These are phyloP conservation scores for Neuroscelio doddi DNA, from an alignment of 2,888 invertebrate species.

Conservation along the genomic window DNA sequence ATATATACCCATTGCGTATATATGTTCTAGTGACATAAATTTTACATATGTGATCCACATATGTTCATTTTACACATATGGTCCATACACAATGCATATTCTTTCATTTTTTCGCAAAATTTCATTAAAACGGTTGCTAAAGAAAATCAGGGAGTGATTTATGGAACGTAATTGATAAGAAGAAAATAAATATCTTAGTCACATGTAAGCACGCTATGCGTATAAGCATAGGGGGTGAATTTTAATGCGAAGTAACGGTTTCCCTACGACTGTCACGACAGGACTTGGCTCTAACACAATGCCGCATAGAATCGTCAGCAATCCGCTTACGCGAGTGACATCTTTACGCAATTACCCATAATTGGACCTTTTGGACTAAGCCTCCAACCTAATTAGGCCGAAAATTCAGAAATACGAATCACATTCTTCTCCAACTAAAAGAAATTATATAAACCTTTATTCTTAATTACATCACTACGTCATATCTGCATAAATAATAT, in stretches of 20 bases:
- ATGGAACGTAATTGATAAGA: no score
- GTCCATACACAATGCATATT: no score
- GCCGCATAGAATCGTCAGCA: constrained; percentile 63
- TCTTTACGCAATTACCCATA: constrained; percentile 72
- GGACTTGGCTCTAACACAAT: constrained; percentile 65
- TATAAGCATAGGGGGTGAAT: constrained; percentile 45
- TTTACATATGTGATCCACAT: no score
- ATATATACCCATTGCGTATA: no score
- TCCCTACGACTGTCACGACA: constrained; percentile 42
- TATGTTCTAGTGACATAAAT: no score
- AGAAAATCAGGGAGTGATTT: no score
- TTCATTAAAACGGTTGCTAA: no score
- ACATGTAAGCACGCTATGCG: neutral
- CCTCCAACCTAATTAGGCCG: constrained; percentile 67
- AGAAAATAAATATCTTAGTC: neutral
- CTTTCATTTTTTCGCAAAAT: no score
- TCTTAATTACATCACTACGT: no score
- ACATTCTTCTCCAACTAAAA: constrained; percentile 32
- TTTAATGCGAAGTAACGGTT: constrained; percentile 58
- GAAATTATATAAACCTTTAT: no score
- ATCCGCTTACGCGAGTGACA: constrained; percentile 71
- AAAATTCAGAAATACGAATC: constrained; percentile 55
- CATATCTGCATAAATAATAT: no score
- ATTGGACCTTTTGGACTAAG: constrained; percentile 64
- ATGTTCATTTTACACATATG: no score